Evolutionary conservation across 2,888 invertebrate species (phyloP).

Genomic region (Lithophane semibrunnea): DNA sequence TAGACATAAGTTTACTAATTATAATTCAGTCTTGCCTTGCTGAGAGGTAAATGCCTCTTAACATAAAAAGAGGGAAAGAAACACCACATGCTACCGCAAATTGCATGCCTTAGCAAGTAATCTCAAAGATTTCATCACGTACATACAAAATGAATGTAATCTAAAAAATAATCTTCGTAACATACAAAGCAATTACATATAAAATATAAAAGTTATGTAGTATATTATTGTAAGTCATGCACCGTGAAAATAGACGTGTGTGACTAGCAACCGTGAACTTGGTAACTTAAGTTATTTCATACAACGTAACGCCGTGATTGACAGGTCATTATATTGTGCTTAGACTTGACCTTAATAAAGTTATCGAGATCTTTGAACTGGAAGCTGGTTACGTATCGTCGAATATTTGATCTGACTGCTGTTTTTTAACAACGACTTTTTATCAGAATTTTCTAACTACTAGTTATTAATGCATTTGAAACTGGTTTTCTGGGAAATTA

Average conservation of each 20-base stretch:
- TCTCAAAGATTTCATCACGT: conserved; percentile 53
- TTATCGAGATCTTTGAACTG: conserved; percentile 31
- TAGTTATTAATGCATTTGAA: not conserved
- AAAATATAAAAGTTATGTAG: conserved; percentile 48
- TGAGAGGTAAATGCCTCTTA: conserved; percentile 5
- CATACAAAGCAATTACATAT: conserved; percentile 32
- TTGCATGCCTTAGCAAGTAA: conserved; percentile 39
- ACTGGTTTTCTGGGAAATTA: not conserved
- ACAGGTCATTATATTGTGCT: conserved; percentile 63
- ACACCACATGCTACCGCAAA: conserved; percentile 14
- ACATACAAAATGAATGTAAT: conserved; percentile 51
- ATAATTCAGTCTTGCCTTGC: not conserved
- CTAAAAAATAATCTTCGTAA: conserved; percentile 34
- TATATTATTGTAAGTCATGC: conserved; percentile 47
- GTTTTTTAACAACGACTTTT: not conserved
- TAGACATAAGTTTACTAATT: not conserved
- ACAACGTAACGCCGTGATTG: conserved; percentile 68
- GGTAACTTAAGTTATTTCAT: conserved; percentile 63
- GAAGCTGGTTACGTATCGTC: conserved; percentile 14
- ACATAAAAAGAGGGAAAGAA: conserved; percentile 30
- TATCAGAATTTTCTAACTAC: not conserved
- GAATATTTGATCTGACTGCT: not conserved
- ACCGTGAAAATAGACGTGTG: conserved; percentile 56
- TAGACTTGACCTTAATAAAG: conserved; percentile 60
- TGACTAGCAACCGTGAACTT: conserved; percentile 66